phyloP scores from a whole-genome alignment of 2,888 invertebrate species.

The Sthenelais limicola region DNA sequence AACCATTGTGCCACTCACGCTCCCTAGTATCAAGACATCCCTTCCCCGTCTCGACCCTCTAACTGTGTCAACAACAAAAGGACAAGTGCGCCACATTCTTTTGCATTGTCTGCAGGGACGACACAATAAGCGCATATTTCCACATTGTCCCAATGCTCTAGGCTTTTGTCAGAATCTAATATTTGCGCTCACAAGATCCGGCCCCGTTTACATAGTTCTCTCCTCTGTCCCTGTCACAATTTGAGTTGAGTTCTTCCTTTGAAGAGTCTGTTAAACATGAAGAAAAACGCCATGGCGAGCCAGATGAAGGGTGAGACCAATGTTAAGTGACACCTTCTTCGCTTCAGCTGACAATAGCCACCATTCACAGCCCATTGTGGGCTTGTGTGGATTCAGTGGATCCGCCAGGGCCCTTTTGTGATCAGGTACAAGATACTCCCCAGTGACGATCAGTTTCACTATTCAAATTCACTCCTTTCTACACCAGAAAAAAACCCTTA shows the following conservation, averaged over 20 bases:
- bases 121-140: background rate
- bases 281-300: background rate
- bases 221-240: background rate
- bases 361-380: slow-evolving; percentile 24
- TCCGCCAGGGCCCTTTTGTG: too few relatives aligned
- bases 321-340: slow-evolving; percentile 24
- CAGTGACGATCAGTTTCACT: too few relatives aligned
- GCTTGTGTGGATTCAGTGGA: slow-evolving; percentile 16
- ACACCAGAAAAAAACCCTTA: too few relatives aligned
- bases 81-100: slow-evolving; percentile 14
- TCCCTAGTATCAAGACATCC: background rate
- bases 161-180: slow-evolving; percentile 10
- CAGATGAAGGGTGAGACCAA: background rate
- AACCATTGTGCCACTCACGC: slow-evolving; percentile 6
- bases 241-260: background rate
- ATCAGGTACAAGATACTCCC: too few relatives aligned
- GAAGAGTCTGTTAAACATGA: background rate
- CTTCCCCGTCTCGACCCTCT: slow-evolving; percentile 4
- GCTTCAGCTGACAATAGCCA: slow-evolving; percentile 1
- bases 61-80: slow-evolving; percentile 30
- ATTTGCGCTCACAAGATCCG: background rate
- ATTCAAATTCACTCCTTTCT: too few relatives aligned
- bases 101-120: background rate
- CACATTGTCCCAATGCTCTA: background rate
- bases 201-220: background rate